Evolutionary conservation across 2,888 invertebrate species (phyloP), one percentile per base, ranked within the genome.

Genomic region (Cetonia aurata): DNA sequence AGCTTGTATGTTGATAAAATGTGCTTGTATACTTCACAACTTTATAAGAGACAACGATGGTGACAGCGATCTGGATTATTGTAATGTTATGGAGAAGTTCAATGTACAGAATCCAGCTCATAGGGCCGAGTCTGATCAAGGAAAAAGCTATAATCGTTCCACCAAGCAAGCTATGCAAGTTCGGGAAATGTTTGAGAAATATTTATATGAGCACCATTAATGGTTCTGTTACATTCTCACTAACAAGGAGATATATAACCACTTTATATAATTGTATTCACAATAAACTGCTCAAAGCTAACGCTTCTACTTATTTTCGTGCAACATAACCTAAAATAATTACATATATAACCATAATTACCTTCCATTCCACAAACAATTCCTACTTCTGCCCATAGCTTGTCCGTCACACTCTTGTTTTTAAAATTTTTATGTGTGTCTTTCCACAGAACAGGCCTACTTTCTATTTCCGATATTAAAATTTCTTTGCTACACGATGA

Each of bases 1-100:
- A 53, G 8, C 53, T 31, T 25, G 19, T 25, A 13, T 15, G 17
- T 25, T 53, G n/a, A 53, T 53, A 25, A 13, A 53, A 53, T 53
- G 15, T 1, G 53, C 8, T 53, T 53, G 53, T 12, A 53, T 53
- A 53, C 31, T 53, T 25, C 52, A 52, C 19, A 52, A 52, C 19
- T 13, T 52, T 52, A 19, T 3, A 52, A 13, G 4, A 52, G 15
- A 52, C 15, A 17, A 17, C 15, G 52, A 52, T 52, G 2, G 52
- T 52, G 52, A 52, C n/a, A n/a, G n/a, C n/a, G n/a, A n/a, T n/a
- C n/a, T n/a, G n/a, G n/a, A n/a, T n/a, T n/a, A n/a, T n/a, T n/a
- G n/a, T n/a, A n/a, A n/a, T n/a, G n/a, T n/a, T n/a, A n/a, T n/a
- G n/a, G n/a, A n/a, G n/a, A n/a, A n/a, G n/a, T n/a, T n/a, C n/a